These are phyloP conservation scores for Phalloptychus januarius DNA, from an alignment of 2,797 vertebrate species.

Conservation along the genomic window DNA sequence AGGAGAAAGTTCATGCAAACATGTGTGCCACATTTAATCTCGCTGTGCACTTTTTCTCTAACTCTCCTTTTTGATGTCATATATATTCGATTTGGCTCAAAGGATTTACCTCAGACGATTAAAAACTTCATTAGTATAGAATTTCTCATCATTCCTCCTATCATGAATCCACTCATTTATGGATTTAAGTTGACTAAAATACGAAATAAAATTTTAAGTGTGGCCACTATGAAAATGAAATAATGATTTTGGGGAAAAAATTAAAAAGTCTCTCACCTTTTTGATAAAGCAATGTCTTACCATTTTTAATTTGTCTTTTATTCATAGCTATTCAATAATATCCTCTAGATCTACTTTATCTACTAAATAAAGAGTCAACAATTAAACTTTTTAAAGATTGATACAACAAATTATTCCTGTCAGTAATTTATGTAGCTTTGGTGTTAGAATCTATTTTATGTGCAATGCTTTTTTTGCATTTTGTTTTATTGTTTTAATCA, in stretches of 20 bases:
- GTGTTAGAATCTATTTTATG: background rate
- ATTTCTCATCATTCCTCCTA: slow-evolving; percentile 47
- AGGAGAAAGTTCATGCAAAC: slow-evolving; percentile 61
- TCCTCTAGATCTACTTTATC: background rate
- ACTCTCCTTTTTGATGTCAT: slow-evolving; percentile 21
- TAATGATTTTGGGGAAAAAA: background rate
- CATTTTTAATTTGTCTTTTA: background rate
- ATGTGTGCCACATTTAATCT: slow-evolving; percentile 57
- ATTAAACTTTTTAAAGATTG: background rate
- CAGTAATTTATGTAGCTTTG: background rate
- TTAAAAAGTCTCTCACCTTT: background rate
- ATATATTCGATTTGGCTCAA: slow-evolving; percentile 9
- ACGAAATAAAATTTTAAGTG: slow-evolving; percentile 2
- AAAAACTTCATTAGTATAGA: slow-evolving; percentile 43
- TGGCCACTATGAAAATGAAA: background rate
- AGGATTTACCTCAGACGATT: background rate
- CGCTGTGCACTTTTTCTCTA: slow-evolving; percentile 10
- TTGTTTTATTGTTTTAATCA: background rate
- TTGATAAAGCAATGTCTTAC: background rate
- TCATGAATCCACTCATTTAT: slow-evolving; percentile 63
- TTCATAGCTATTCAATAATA: no score
- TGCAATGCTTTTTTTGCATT: background rate
- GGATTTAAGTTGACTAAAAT: slow-evolving; percentile 46
- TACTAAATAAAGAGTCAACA: background rate
- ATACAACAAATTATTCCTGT: background rate